Evolutionary conservation across 1,140 invertebrate genomes (phyloP).

Genomic region (Papilio machaon): DNA sequence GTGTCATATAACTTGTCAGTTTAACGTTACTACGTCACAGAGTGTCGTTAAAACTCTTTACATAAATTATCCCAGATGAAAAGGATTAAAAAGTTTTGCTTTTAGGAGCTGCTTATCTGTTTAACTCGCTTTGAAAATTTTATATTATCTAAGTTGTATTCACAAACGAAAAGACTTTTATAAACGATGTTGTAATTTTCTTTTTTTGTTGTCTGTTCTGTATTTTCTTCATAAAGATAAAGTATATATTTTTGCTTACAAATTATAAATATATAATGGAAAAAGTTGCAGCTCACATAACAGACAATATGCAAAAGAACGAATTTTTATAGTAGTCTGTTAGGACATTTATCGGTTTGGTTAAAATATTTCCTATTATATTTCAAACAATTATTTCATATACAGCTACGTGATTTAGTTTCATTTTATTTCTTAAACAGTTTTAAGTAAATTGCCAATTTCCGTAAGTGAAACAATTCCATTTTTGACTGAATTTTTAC

Average conservation of each 20-base stretch:
- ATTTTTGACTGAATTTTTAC: background rate
- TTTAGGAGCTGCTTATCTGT: slow-evolving; percentile 35
- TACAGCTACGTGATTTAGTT: background rate
- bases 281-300: background rate
- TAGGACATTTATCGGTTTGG: background rate
- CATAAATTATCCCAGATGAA: slow-evolving; percentile 41
- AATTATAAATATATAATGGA: no score
- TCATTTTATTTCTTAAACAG: background rate
- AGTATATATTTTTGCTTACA: background rate
- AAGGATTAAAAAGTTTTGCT: slow-evolving; percentile 41
- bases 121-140: slow-evolving; percentile 28
- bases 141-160: slow-evolving; percentile 23
- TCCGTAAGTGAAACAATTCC: background rate
- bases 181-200: slow-evolving; percentile 4
- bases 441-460: background rate
- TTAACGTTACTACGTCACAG: slow-evolving; percentile 12
- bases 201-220: slow-evolving; percentile 5
- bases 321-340: background rate
- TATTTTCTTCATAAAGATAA: background rate
- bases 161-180: slow-evolving; percentile 15
- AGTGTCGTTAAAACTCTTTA: slow-evolving; percentile 41
- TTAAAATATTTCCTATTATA: background rate
- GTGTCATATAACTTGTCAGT: slow-evolving; percentile 26
- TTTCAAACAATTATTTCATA: background rate
- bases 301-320: background rate